These are phyloP conservation scores for Aldabrachelys gigantea DNA, from an alignment of 2,113 vertebrate genomes.

Conservation along the genomic window DNA sequence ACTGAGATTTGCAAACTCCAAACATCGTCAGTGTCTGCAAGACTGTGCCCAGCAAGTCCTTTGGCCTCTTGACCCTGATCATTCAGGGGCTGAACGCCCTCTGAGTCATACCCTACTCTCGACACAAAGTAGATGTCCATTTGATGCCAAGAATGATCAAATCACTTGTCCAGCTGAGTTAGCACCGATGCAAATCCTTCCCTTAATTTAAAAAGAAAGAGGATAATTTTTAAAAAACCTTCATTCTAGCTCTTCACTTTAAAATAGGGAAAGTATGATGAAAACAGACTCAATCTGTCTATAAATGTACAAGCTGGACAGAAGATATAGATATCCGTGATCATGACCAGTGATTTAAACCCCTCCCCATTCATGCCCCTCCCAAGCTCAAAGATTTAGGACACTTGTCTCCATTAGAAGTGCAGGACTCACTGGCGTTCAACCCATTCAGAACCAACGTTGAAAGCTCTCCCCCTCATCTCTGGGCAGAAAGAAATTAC, in stretches of 20 bases:
- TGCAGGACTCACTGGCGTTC: neutral
- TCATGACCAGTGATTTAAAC: neutral
- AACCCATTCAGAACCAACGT: neutral
- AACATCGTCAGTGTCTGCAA: accelerated
- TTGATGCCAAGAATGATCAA: neutral
- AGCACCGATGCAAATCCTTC: neutral
- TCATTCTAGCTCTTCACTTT: neutral
- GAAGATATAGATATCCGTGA: neutral
- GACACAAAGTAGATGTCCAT: neutral
- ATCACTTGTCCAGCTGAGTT: neutral
- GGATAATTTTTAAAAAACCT: neutral
- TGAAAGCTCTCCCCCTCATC: neutral
- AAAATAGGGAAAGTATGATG: neutral
- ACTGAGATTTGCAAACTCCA: neutral
- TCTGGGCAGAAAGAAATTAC: neutral
- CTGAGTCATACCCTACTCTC: neutral
- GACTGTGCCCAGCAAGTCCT: neutral
- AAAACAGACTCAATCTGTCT: neutral
- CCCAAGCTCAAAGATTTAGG: neutral
- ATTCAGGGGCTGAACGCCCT: accelerated
- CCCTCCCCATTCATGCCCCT: neutral
- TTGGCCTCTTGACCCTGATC: neutral
- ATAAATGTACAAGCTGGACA: neutral
- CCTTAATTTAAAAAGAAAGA: neutral
- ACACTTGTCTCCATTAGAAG: neutral